Percentiles rank a stretch among this genome's conserved stretches.
Conservation (phyloP, 2,888 invertebrate genomes). For the Oscheius sp. region DNA sequence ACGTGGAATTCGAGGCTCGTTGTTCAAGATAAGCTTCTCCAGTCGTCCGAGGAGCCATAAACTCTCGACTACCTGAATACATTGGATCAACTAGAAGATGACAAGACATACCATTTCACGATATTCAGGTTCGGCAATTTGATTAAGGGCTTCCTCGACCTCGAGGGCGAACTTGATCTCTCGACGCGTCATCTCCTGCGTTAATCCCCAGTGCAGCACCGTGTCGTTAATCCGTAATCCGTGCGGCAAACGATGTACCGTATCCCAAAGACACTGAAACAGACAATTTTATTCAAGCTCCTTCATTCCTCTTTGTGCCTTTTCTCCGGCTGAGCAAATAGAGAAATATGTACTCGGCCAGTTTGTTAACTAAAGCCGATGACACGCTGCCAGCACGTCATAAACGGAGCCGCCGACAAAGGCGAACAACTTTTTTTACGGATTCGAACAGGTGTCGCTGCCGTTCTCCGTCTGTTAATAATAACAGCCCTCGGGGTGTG, state of each 20-base stretch:
- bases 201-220: conserved; percentile 86
- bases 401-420: too few relatives aligned
- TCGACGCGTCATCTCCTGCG: conserved; percentile 89
- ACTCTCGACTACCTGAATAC: conserved; percentile 83
- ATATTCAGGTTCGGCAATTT: conserved; percentile 97
- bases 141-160: conserved; percentile 94
- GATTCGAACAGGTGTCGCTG: conserved; percentile 3
- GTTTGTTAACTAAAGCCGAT: background rate
- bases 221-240: conserved; percentile 92
- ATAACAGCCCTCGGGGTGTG: background rate
- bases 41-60: conserved; percentile 90
- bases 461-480: background rate
- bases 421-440: background rate
- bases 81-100: background rate
- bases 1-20: conserved; percentile 55
- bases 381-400: background rate
- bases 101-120: conserved; percentile 75
- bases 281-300: background rate
- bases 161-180: conserved; percentile 97
- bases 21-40: conserved; percentile 76
- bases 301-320: background rate
- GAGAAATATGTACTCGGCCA: too few relatives aligned
- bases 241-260: conserved; percentile 81
- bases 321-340: background rate
- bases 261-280: conserved; percentile 71